Percentiles rank a stretch among this genome's conserved stretches.
Conservation (phyloP, 1,140 invertebrate genomes). For the Apis laboriosa region DNA sequence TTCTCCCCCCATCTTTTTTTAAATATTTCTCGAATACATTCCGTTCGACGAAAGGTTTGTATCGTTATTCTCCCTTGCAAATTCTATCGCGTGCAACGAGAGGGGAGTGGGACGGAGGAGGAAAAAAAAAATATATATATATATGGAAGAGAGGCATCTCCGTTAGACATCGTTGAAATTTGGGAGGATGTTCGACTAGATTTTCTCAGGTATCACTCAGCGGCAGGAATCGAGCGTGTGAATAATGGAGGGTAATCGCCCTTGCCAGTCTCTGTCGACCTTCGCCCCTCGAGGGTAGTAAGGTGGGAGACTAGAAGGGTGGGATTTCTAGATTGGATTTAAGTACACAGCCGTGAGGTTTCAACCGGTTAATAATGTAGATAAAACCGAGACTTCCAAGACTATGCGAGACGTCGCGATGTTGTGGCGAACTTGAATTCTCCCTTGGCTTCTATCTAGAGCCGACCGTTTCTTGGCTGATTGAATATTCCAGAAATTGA, state of each 20-base stretch:
- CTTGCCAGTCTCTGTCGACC: constrained; percentile 71
- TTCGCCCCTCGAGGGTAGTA: constrained; percentile 56
- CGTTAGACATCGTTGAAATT: constrained; percentile 23
- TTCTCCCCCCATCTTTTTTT: not conserved
- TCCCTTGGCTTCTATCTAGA: constrained; percentile 37
- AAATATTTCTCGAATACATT: not conserved
- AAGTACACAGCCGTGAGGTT: constrained; percentile 77
- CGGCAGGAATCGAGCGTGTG: constrained; percentile 73
- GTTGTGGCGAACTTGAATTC: constrained; percentile 46
- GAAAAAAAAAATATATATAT: not conserved
- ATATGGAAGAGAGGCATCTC: too few relatives aligned
- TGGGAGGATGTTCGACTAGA: constrained; percentile 59
- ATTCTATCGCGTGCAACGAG: not conserved
- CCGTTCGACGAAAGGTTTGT: not conserved
- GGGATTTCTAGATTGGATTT: constrained; percentile 75
- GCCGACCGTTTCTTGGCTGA: not conserved
- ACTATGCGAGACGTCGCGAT: constrained; percentile 59
- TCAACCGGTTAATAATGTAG: constrained; percentile 76
- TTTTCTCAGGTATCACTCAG: constrained; percentile 71
- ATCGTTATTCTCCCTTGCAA: not conserved
- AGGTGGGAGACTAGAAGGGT: constrained; percentile 65
- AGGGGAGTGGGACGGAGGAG: not conserved
- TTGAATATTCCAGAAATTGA: constrained; percentile 32
- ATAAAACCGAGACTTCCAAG: constrained; percentile 69
- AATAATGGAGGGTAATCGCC: constrained; percentile 78